Conservation (phyloP, 1,140 invertebrate species). For the Zaprionus vittiger region DNA sequence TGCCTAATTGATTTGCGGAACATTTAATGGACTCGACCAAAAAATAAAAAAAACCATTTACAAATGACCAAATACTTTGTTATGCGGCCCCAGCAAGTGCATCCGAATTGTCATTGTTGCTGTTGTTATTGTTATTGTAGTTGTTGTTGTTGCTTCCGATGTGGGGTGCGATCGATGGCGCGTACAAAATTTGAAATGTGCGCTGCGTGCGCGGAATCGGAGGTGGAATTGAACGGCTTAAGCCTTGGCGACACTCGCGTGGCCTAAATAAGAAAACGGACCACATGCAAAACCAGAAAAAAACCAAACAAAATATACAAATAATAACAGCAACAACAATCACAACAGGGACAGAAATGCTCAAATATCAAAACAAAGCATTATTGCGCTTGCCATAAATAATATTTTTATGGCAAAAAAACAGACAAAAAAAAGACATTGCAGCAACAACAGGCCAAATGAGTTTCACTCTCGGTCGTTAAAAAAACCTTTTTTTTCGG, state of each 20-base stretch:
- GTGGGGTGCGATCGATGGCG: slow-evolving; percentile 13
- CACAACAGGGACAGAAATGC: slow-evolving; percentile 28
- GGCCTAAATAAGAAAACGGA: slow-evolving; percentile 73
- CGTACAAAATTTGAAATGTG: slow-evolving; percentile 68
- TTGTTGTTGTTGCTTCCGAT: slow-evolving; percentile 45
- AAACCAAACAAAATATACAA: slow-evolving; percentile 30
- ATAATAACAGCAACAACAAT: slow-evolving; percentile 19
- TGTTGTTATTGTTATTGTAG: slow-evolving; percentile 29
- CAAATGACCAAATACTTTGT: slow-evolving; percentile 45
- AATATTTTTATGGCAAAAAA: slow-evolving; percentile 30
- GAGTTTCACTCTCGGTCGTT: slow-evolving; percentile 63
- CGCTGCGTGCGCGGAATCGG: slow-evolving; percentile 57
- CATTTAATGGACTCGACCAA: slow-evolving; percentile 37
- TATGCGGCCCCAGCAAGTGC: slow-evolving; percentile 43
- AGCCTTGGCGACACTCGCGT: slow-evolving; percentile 65
- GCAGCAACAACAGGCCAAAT: slow-evolving; percentile 26
- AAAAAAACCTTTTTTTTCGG: slow-evolving; percentile 38
- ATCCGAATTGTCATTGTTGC: slow-evolving; percentile 48
- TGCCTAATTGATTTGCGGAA: slow-evolving; percentile 68
- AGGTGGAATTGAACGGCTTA: slow-evolving; percentile 55
- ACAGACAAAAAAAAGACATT: slow-evolving; percentile 29
- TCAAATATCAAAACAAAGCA: slow-evolving; percentile 30
- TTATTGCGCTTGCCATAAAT: slow-evolving; percentile 31
- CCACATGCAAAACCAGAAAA: slow-evolving; percentile 33
- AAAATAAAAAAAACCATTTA: slow-evolving; percentile 18